Conservation (phyloP, 2,113 vertebrate species). For the Rhegmatorhina hoffmannsi region DNA sequence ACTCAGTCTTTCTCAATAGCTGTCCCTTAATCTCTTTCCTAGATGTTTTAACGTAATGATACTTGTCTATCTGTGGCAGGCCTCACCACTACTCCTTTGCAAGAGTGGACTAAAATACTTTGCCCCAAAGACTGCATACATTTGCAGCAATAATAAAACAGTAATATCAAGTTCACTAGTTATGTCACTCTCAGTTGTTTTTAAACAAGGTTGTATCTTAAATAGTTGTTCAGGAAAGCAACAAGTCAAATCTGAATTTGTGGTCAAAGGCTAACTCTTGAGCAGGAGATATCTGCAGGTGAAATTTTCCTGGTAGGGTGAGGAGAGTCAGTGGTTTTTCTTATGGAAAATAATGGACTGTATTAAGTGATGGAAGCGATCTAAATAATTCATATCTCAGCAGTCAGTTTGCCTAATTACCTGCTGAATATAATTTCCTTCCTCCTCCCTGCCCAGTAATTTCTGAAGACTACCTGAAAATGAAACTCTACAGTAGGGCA, state of each 20-base stretch:
- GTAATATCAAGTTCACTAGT: not conserved
- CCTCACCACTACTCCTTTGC: not conserved
- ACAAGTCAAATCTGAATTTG: not conserved
- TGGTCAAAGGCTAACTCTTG: not conserved
- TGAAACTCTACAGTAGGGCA: not conserved
- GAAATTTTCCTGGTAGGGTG: not conserved
- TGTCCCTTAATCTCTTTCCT: not conserved
- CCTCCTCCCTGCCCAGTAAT: not conserved
- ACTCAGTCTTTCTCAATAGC: not conserved
- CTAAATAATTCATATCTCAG: not conserved
- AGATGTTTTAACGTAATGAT: not conserved
- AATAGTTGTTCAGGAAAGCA: not conserved
- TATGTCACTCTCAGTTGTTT: not conserved
- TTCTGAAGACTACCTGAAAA: conserved; percentile 2
- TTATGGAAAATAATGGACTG: not conserved
- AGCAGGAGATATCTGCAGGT: not conserved
- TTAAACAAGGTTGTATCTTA: not conserved
- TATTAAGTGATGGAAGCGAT: not conserved
- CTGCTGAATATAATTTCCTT: not conserved
- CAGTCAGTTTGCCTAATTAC: not conserved
- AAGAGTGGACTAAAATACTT: not conserved
- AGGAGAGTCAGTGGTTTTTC: not conserved
- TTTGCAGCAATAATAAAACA: not conserved
- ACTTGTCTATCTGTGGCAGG: accelerated
- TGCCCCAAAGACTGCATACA: not conserved